Conservation (phyloP, 2,797 vertebrate genomes). For the Menidia menidia region DNA sequence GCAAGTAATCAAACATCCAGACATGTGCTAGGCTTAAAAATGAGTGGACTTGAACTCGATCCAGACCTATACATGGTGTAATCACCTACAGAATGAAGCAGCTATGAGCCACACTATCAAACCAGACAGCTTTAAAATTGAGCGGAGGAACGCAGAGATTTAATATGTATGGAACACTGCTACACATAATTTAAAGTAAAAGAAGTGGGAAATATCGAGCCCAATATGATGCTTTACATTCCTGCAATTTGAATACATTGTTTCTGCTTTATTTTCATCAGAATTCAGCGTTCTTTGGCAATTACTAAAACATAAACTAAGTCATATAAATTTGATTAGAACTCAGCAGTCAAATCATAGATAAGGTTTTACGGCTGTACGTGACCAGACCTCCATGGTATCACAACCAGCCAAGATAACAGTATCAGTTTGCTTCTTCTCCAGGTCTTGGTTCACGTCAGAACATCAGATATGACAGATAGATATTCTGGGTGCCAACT, state of each 20-base stretch:
- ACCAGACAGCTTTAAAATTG: slow-evolving; percentile 17
- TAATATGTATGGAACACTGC: slow-evolving; percentile 4
- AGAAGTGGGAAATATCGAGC: not conserved
- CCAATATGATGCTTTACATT: not conserved
- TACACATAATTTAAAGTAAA: slow-evolving; percentile 7
- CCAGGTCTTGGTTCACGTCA: not conserved
- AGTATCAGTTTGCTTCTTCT: not conserved
- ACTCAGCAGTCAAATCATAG: not conserved
- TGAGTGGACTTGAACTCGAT: slow-evolving; percentile 39
- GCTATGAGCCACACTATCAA: slow-evolving; percentile 23
- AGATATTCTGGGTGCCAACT: not conserved
- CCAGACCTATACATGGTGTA: slow-evolving; percentile 22
- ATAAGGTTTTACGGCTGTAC: not conserved
- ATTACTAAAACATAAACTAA: not conserved
- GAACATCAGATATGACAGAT: not conserved
- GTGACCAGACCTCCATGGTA: not conserved
- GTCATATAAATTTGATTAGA: not conserved
- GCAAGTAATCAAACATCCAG: slow-evolving; percentile 55
- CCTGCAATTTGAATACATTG: not conserved
- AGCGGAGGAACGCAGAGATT: slow-evolving; percentile 5
- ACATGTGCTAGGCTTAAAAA: slow-evolving; percentile 50
- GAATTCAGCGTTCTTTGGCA: too few species aligned
- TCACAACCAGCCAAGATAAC: not conserved
- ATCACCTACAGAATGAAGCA: slow-evolving; percentile 35
- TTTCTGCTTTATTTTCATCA: not conserved